Percentiles rank a stretch among this genome's conserved stretches.
Evolutionary conservation across 2,797 vertebrate genomes (phyloP).

Genomic region (Pygocentrus nattereri): DNA sequence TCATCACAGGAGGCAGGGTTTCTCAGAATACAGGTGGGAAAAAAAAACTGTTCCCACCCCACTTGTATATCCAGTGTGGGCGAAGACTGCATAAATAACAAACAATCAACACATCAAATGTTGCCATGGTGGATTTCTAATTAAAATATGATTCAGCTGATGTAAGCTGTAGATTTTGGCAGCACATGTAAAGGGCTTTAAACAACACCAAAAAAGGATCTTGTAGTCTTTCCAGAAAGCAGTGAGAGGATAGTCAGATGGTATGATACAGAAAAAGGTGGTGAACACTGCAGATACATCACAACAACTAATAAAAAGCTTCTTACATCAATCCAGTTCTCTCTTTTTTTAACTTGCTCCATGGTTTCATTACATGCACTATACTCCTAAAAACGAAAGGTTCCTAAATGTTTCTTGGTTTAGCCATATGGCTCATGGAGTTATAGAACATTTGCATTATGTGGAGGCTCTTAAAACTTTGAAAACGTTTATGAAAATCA

Average conservation of each 20-base stretch:
- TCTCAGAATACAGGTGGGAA: neutral
- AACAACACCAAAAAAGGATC: neutral
- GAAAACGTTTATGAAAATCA: too few species aligned
- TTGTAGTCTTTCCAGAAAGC: conserved; percentile 16
- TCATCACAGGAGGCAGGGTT: conserved; percentile 10
- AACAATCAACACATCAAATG: conserved; percentile 16
- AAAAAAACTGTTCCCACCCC: neutral
- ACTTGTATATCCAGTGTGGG: conserved; percentile 10
- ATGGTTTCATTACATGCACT: conserved; percentile 31
- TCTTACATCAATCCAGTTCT: conserved; percentile 17
- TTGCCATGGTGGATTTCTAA: conserved; percentile 32
- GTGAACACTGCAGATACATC: neutral
- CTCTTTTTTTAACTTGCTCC: conserved; percentile 20
- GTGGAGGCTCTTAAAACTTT: too few species aligned
- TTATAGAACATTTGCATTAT: too few species aligned
- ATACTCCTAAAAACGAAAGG: neutral
- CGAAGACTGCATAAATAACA: conserved; percentile 17
- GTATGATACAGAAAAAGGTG: neutral
- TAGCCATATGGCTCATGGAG: neutral
- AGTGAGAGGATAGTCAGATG: conserved; percentile 6
- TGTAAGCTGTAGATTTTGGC: conserved; percentile 25
- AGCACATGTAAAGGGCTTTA: conserved; percentile 4
- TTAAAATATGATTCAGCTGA: conserved; percentile 42
- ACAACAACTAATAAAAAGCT: conserved; percentile 19
- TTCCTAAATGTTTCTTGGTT: neutral